Evolutionary conservation across 1,140 invertebrate genomes (phyloP), one percentile per base, ranked within the genome.

Genomic region (Aphis gossypii): DNA sequence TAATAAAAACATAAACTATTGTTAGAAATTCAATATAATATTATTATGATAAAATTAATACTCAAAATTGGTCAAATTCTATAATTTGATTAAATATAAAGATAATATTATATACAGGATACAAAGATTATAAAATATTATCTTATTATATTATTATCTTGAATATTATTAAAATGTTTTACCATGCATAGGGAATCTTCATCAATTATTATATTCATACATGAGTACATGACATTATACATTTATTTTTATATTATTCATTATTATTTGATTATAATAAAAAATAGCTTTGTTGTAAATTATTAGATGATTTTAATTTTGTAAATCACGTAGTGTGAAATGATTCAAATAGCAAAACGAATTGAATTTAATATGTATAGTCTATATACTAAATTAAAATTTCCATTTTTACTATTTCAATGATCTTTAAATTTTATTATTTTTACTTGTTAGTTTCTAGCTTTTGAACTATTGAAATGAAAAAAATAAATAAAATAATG

Each of bases 391-490:
- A 14, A 76, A 20, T 76, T 68, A 18, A n/a, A 4, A n/a, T n/a
- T 68, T 68, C 23, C 1, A 41, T 41, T 83, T 2, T 23, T 83
- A 23, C 20, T 38, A n/a, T 38, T 82, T 38, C 35, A 9, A 82
- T 38, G 18, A 21, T 21, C 20, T 38, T 82, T 38, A 82, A 82
- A 38, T 82, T 38, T 38, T 21, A 38, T 35, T 7, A 83, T 83
- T 41, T n/a, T 83, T 41, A 83, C 21, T 76, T n/a, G 5, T 76
- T n/a, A 76, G 30, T 14, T 76, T 4, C 18, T 76, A n/a, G 60
- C 21, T 83, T 83, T 83, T 41, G n/a, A 83, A 83, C 82, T 83
- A 83, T 83, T 41, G n/a, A 41, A 83, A 41, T 83, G 20, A 82
- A 82, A 35, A 83, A 83, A 83, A 41, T 35, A 35, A 41, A 41